Conservation (phyloP, 2,797 vertebrate species). For the Aplochiton taeniatus region DNA sequence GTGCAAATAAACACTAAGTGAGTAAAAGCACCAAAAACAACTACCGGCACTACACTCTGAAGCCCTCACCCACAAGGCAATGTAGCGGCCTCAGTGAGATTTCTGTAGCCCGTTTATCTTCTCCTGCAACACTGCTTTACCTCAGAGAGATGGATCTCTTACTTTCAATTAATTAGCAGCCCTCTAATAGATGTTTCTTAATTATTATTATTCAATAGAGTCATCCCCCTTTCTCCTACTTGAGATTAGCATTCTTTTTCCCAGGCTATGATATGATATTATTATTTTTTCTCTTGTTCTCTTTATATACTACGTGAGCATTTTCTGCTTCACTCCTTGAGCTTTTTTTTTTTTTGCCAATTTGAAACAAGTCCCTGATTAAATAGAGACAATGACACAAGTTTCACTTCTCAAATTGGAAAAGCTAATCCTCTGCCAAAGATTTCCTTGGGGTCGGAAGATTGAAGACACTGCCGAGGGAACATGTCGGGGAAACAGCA, state of each 20-base stretch:
- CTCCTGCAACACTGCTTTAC: conserved; percentile 28
- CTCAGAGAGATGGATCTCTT: conserved; percentile 42
- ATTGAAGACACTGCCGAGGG: conserved; percentile 39
- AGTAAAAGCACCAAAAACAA: too few relatives aligned
- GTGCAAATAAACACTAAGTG: too few relatives aligned
- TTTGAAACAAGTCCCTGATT: conserved; percentile 57
- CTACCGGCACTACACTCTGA: too few relatives aligned
- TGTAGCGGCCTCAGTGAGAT: background rate
- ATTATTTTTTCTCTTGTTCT: conserved; percentile 38
- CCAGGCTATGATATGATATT: conserved; percentile 41
- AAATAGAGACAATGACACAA: conserved; percentile 63
- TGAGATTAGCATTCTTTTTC: conserved; percentile 47
- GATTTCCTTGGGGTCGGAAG: conserved; percentile 58
- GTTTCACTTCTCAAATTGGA: conserved; percentile 67
- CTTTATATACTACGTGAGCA: background rate
- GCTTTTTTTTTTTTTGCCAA: conserved; percentile 28
- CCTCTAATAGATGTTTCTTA: conserved; percentile 47
- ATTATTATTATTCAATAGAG: conserved; percentile 41
- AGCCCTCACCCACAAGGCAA: background rate
- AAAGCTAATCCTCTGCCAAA: conserved; percentile 60
- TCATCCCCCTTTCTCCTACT: conserved; percentile 30
- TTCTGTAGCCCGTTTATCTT: conserved; percentile 20
- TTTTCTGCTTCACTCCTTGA: too few relatives aligned
- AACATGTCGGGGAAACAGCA: conserved; percentile 30
- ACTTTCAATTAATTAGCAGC: conserved; percentile 55